Conservation (phyloP, 2,888 invertebrate genomes). For the Cecidostiba fungosa region DNA sequence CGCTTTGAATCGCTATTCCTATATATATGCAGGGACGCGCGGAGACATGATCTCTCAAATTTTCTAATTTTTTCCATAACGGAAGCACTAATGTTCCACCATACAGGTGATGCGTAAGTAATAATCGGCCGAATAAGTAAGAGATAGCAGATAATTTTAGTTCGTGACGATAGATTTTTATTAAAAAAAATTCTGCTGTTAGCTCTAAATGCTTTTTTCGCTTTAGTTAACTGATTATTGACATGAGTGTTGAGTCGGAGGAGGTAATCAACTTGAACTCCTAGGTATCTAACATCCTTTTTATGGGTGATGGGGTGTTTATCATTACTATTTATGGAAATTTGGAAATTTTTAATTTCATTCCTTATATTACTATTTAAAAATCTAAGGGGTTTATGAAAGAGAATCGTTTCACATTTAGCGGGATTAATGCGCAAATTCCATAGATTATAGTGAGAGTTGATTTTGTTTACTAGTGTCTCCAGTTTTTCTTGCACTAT, state of each 20-base stretch:
- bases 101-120: conserved; percentile 51
- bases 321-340: background rate
- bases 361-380: conserved; percentile 1
- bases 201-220: conserved; percentile 21
- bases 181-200: conserved; percentile 59
- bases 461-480: conserved; percentile 44
- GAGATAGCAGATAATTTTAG: conserved; percentile 50
- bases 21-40: too few species aligned
- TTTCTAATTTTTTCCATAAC: conserved; percentile 23
- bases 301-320: background rate
- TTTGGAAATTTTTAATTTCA: conserved; percentile 50
- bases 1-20: too few species aligned
- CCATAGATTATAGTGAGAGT: conserved; percentile 44
- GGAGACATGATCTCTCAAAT: too few species aligned
- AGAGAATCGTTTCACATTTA: conserved; percentile 63
- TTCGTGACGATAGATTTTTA: conserved; percentile 29
- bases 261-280: conserved; percentile 47
- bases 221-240: conserved; percentile 46
- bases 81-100: conserved; percentile 33
- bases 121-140: conserved; percentile 53
- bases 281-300: conserved; percentile 52
- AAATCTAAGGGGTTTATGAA: conserved; percentile 41
- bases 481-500: conserved; percentile 22
- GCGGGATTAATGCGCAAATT: conserved; percentile 43
- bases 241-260: conserved; percentile 33